Evolutionary conservation across 1,140 invertebrate species (phyloP), one percentile per base, ranked within the genome.

Genomic region (Polyergus mexicanus): DNA sequence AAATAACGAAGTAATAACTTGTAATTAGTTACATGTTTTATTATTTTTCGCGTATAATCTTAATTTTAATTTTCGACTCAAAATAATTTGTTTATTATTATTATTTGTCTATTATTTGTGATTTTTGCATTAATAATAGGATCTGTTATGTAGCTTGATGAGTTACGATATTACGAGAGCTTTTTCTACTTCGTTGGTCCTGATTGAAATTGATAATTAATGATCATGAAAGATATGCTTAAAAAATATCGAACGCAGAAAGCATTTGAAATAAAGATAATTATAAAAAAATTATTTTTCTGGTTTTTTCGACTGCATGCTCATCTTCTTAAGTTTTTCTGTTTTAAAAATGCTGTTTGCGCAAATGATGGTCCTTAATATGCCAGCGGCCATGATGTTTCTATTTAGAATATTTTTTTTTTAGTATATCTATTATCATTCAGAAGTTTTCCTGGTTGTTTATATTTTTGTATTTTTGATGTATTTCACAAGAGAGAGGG

Each of bases 241-340:
- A 41, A 69, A 41, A 56, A 6, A n/a, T 68, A 22, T 63, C 58
- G 38, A 65, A 75, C 28, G 63, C 74, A 68, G 28, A 38, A 84
- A 88, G 74, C 78, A 84, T 51, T 75, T 88, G 35, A 28, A 54
- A 74, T 32, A 66, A 72, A 72, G 19, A 60, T 38, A 60, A 65
- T 83, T 83, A 66, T 78, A 38, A 28, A 7, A 68, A 10, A 3
- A 72, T n/a, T 71, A 71, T 28, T 28, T 44, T 62, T 76, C 22
- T 25, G 13, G 41, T 76, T 62, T n/a, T 76, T 19, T 60, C 11
- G 56, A 28, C n/a, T 4, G 38, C 56, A 60, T 76, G 74, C 74
- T 58, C 44, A 62, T 16, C 11, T 62, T 76, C 16, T 22, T 47
- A 76, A 72, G 19, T 47, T 16, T 35, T 72, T 72, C 68, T 72